These are phyloP conservation scores for Muscicapa striata DNA, from an alignment of 2,797 vertebrate species.

Conservation along the genomic window DNA sequence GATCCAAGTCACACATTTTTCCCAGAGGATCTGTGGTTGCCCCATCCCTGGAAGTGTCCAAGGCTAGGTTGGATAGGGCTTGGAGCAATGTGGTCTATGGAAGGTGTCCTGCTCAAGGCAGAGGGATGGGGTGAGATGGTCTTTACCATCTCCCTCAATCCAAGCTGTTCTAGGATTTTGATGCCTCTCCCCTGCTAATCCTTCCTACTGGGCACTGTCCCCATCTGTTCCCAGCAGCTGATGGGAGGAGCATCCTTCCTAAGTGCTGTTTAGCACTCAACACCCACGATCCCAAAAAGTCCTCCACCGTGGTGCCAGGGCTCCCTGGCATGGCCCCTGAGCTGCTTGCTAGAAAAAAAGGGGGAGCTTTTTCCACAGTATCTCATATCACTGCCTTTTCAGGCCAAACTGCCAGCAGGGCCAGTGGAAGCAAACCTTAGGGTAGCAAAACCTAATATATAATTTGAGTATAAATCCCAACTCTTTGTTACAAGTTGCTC, in stretches of 20 bases:
- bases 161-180: background rate
- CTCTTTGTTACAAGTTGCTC: background rate
- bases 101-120: background rate
- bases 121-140: too few relatives aligned
- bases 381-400: background rate
- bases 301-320: background rate
- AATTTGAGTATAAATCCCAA: background rate
- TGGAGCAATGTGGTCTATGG: background rate
- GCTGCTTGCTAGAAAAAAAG: background rate
- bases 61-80: accelerated
- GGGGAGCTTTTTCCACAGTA: background rate
- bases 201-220: background rate
- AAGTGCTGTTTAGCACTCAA: background rate
- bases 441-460: background rate
- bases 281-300: background rate
- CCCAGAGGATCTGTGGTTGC: background rate
- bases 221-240: background rate
- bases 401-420: background rate
- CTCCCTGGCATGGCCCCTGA: background rate
- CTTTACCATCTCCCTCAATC: background rate
- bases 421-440: background rate
- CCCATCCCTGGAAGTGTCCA: background rate
- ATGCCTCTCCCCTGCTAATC: background rate
- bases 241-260: background rate
- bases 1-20: background rate